Base-by-base conservation (phyloP, 64 coral and sea anemone species). In the Montipora efflorescens region DNA sequence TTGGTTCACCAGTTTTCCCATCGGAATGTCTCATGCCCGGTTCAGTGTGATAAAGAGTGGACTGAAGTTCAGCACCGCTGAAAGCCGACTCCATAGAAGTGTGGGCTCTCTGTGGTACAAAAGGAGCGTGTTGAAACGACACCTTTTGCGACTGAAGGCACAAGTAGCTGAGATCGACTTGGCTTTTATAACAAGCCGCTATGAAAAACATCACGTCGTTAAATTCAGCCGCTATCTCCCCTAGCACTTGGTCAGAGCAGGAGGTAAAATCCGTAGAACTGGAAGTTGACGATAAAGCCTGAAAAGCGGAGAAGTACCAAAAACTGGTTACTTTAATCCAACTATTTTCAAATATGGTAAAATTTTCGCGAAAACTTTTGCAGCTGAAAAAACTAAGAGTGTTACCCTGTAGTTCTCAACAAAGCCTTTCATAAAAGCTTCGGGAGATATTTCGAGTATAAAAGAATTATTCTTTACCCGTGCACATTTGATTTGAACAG, bases 131-230 rank as follows among this genome's bases (percentile, higher is more conserved):
- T 19, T 87, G 72, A 44, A 98, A 80, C 12, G 83, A 69, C 1
- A 87, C 57, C 36, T 88, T 95, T 16, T 95, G 94, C 5, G 96
- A 94, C 18, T 98, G 92, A 15, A 98, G 84, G 44, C 89, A 92
- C 21, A 98, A n/a, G 59, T 95, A 98, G 16, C 80, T 95, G 2
- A 98, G 73, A 85, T 98, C 96, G 2, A 95, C 96, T 74, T 92
- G 89, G 7, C 96, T 93, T 80, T 98, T 98, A 59, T 98, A 98
- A 82, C 93, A 95, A 19, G 96, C 96, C 15, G 87, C 96, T 51
- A 95, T 14, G 48, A 98, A 98, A 79, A 98, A 98, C 10, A 83
- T 79, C 4, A 94, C 46, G 72, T 98, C 93, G 28, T 95, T 93
- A 50, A 98, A 74, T 14, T 98, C 96, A 2, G 76, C 81, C 70